Conservation (phyloP, 1,140 invertebrate genomes). For the Drosophila fuyamai region DNA sequence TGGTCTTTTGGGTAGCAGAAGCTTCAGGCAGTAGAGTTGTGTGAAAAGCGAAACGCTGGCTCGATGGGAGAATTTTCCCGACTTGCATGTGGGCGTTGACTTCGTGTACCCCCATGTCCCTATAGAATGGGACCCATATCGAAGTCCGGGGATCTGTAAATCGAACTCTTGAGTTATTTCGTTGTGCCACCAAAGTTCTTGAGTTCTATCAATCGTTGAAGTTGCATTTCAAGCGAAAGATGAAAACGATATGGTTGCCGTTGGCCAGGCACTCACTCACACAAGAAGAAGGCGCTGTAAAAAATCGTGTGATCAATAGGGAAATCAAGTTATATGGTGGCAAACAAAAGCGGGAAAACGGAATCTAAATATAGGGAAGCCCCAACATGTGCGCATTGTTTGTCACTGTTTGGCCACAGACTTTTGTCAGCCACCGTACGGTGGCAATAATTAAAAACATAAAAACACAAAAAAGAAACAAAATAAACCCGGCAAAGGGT, state of each 20-base stretch:
- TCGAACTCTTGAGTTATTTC: conserved; percentile 46
- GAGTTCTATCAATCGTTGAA: conserved; percentile 39
- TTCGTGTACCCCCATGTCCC: too few relatives aligned
- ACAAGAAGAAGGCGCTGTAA: background rate
- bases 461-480: conserved; percentile 66
- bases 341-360: conserved; percentile 6
- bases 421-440: conserved; percentile 77
- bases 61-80: conserved; percentile 21
- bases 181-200: conserved; percentile 21
- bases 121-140: conserved; percentile 11
- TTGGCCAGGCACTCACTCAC: background rate
- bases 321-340: conserved; percentile 5
- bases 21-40: background rate
- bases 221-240: conserved; percentile 48
- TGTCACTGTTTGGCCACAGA: conserved; percentile 35
- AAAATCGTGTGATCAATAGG: conserved; percentile 20
- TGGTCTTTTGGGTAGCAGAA: conserved; percentile 10
- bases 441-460: conserved; percentile 80
- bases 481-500: conserved; percentile 48
- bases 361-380: conserved; percentile 31
- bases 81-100: conserved; percentile 12
- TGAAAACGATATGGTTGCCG: conserved; percentile 29
- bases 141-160: conserved; percentile 15
- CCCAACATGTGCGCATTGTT: conserved; percentile 48
- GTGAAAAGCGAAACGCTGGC: conserved; percentile 9